Base-by-base conservation (phyloP, 2,797 vertebrate genomes). In the Capromys pilorides region DNA sequence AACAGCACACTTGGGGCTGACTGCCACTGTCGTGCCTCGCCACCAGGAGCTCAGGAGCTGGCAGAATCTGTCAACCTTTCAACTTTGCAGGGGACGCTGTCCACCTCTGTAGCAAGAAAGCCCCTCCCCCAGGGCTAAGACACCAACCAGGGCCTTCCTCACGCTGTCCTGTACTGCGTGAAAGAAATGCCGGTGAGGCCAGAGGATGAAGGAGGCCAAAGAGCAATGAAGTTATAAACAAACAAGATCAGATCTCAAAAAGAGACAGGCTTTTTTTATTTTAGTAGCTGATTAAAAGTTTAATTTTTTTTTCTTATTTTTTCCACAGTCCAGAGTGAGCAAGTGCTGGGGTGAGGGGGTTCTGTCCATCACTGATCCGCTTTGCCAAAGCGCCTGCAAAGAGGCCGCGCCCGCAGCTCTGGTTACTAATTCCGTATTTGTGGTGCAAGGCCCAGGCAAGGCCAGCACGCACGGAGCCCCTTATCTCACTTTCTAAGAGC, bases 1-100 rank as follows among this genome's bases (percentile, higher is more conserved):
- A 99, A 97, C 99, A 99, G 97, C 99, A 99, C 80, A 99, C 99
- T 98, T 99, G 99, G 31, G 99, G 8, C 98, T 99, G 97, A 99
- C 99, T 4, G 99, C 99, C 98, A 99, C 98, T 97, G 99, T 99
- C 5, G 99, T 99, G 97, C 99, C 99, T 94, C 99, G 99, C 57
- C 99, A 99, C 41, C 98, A 99, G 24, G 99, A 99, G 93, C 99
- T 99, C 96, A 98, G 99, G 99, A 94, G 99, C 99, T 67, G 99
- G 99, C 99, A 99, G 98, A 98, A 99, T 99, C 98, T 99, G 99
- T 94, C 99, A 99, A 97, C 99, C 99, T 86, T 99, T 75, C n/a
- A 13, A 13, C 16, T 11, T 87, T 31, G 33, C 33, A 39, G 22
- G 79, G 57, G 5, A 21, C 8, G 19, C 33, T 33, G 90, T 59